Evolutionary conservation across 2,797 vertebrate genomes (phyloP), one percentile per base, ranked within the genome.

Genomic region (Acrossocheilus wenchowensis): DNA sequence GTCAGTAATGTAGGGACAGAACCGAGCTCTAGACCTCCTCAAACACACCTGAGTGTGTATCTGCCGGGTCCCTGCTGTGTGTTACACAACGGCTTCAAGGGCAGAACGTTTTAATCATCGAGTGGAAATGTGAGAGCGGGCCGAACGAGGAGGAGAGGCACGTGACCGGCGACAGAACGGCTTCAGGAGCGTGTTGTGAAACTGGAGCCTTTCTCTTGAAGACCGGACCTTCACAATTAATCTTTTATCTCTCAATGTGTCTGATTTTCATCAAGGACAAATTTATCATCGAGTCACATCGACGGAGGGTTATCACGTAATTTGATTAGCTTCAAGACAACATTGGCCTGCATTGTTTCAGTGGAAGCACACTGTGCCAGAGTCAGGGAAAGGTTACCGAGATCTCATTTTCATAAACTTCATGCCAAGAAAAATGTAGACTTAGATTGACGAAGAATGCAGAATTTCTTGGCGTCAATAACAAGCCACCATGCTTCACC

Each of bases 191-290:
- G 90, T 82, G 89, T 93, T 93, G 89, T 82, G 73, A 86, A 95
- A 93, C 88, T n/a, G 6, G 9, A 54, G 73, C 75, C 71, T 23
- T 68, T 62, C 69, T 71, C 85, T 83, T 89, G 92, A 94, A 95
- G 91, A 71, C 36, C 41, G 71, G 78, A 93, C 91, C 30, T 45
- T 72, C 89, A 92, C 91, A 91, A 88, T 91, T 90, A 88, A 69
- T 90, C 89, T 89, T 92, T 89, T 95, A 93, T 94, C 81, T 84
- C 71, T 85, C 50, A 30, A 89, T 71, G 80, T 57, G 83, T 91
- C 88, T 87, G 71, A 88, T 94, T 96, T 94, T 95, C 95, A 94
- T 93, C 94, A 92, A 91, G 92, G 94, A 93, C 92, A 92, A 94
- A 96, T 95, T 93, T 94, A 88, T 90, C 90, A 90, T 43, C 8